phyloP scores from a whole-genome alignment of 2,113 vertebrate genomes.

The Sisor rabdophorus region DNA sequence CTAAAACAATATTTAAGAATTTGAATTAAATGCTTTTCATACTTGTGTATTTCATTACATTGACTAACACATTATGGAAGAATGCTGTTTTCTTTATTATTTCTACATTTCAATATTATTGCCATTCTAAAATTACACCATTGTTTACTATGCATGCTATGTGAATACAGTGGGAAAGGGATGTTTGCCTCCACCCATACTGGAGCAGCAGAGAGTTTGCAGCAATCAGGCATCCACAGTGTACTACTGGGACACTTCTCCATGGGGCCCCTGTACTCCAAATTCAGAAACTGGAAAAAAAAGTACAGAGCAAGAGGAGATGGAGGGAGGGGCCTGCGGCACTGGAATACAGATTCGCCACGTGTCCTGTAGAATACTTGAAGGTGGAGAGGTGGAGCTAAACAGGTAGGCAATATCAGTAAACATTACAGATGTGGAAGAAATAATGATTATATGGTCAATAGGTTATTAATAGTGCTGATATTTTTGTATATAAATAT shows the following conservation, averaged over 20 bases:
- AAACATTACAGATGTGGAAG: too few relatives aligned
- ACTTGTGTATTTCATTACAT: not conserved
- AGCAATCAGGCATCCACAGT: conserved; percentile 67
- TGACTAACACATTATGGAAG: not conserved
- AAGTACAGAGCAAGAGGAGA: conserved; percentile 20
- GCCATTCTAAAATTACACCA: not conserved
- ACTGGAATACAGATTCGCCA: conserved; percentile 74
- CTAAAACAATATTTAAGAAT: too few relatives aligned
- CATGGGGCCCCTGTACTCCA: conserved; percentile 74
- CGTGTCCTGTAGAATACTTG: conserved; percentile 71
- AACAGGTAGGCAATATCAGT: conserved; percentile 71
- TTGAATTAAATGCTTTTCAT: not conserved
- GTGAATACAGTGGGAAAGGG: conserved; percentile 71
- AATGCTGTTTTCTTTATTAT: not conserved
- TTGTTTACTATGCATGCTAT: not conserved
- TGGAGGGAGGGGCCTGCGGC: conserved; percentile 62
- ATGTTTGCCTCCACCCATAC: conserved; percentile 67
- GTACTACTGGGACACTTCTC: conserved; percentile 74
- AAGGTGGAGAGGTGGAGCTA: conserved; percentile 65
- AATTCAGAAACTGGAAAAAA: conserved; percentile 48
- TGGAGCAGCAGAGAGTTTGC: conserved; percentile 75
- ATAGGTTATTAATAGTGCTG: too few relatives aligned
- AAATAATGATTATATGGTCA: not conserved
- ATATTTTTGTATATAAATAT: too few relatives aligned
- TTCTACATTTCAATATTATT: not conserved